Conservation (phyloP, 2,888 invertebrate species). For the Apamea crenata region DNA sequence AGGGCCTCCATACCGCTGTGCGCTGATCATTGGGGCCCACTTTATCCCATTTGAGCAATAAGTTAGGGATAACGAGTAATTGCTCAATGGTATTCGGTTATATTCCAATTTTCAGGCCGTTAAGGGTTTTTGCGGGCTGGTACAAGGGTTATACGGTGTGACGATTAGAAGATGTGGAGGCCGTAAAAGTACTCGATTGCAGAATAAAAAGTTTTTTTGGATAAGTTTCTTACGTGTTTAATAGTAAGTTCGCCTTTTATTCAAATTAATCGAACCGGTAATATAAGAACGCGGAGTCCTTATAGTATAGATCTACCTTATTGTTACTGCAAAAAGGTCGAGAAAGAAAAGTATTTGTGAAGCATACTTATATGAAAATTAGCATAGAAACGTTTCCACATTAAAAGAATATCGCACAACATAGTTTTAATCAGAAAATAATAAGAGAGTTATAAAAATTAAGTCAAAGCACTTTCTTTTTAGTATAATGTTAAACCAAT, state of each 20-base stretch:
- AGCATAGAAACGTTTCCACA: background rate
- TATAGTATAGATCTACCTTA: background rate
- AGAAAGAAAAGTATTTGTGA: background rate
- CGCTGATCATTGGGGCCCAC: constrained; percentile 68
- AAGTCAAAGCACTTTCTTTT: constrained; percentile 32
- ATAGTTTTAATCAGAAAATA: background rate
- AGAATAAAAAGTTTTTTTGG: background rate
- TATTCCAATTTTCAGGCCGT: constrained; percentile 65
- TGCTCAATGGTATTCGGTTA: constrained; percentile 73
- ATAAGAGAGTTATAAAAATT: background rate
- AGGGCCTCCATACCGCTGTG: constrained; percentile 38
- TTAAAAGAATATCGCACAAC: background rate
- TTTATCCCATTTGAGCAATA: constrained; percentile 73
- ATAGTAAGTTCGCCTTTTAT: background rate
- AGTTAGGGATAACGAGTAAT: constrained; percentile 74
- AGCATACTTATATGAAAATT: background rate
- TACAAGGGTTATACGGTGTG: constrained; percentile 27
- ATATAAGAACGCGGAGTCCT: background rate
- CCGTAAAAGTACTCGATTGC: constrained; percentile 1
- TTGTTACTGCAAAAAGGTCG: background rate
- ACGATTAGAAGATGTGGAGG: constrained; percentile 1
- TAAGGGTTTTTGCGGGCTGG: constrained; percentile 38
- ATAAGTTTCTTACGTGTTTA: background rate
- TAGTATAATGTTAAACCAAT: constrained; percentile 48
- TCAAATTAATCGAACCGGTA: background rate